A percentile compares a stretch with the other conserved stretches of the same genome.
These are phyloP conservation scores for Trachops cirrhosus DNA, from an alignment of 2,797 vertebrate species.

Conservation along the genomic window DNA sequence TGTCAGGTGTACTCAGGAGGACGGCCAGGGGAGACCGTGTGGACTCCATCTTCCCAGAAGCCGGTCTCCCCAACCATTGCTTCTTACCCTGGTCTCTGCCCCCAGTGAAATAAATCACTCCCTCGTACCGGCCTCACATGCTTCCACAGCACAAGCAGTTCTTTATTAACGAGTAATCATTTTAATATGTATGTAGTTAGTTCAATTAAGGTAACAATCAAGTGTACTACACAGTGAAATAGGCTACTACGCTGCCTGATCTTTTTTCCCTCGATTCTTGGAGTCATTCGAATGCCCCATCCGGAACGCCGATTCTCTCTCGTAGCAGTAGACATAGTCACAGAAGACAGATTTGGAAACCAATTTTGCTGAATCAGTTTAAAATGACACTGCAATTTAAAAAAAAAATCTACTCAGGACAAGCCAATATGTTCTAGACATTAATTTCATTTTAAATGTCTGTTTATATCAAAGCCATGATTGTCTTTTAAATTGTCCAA, in stretches of 20 bases:
- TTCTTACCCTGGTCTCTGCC: not conserved
- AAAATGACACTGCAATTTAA: not conserved
- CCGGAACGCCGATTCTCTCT: not conserved
- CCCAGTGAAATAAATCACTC: not conserved
- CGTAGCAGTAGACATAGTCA: not conserved
- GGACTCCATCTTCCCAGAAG: not conserved
- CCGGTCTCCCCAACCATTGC: not conserved
- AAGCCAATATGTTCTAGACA: not conserved
- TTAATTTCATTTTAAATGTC: not conserved
- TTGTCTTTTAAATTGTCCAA: constrained; percentile 6
- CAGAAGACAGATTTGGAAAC: not conserved
- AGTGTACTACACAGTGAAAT: not conserved
- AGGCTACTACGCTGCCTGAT: not conserved
- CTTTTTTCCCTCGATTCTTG: not conserved
- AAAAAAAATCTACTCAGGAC: not conserved
- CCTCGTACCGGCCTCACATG: not conserved
- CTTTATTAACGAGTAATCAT: not conserved
- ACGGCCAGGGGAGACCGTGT: not conserved
- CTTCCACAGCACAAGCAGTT: not conserved
- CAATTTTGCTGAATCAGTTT: not conserved
- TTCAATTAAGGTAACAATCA: not conserved
- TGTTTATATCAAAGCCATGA: not conserved
- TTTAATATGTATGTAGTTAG: not conserved
- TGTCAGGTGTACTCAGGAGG: not conserved
- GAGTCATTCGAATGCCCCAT: not conserved